Percentiles rank a stretch among this genome's conserved stretches.
These are phyloP conservation scores for Xiphydria camelus DNA, from an alignment of 2,888 invertebrate genomes.

Conservation along the genomic window DNA sequence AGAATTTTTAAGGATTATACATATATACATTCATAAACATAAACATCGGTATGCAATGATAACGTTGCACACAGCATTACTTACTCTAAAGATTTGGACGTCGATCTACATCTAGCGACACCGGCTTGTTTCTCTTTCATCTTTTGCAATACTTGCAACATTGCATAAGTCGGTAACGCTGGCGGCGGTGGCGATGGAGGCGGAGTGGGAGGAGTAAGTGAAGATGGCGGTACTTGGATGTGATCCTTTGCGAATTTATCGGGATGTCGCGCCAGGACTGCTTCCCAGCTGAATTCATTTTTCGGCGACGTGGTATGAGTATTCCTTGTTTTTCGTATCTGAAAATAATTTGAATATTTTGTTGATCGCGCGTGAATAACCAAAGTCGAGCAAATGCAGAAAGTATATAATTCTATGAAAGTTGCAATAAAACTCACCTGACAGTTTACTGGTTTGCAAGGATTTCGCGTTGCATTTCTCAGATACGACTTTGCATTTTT, in stretches of 20 bases:
- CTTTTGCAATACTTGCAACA: constrained; percentile 69
- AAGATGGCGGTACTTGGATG: constrained; percentile 37
- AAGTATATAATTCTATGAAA: not conserved
- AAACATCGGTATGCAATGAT: not conserved
- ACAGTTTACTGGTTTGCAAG: constrained; percentile 52
- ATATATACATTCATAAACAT: not conserved
- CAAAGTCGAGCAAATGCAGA: not conserved
- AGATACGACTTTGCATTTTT: constrained; percentile 47
- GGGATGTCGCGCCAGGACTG: constrained; percentile 57
- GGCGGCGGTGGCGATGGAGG: constrained; percentile 47
- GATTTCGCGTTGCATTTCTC: constrained; percentile 47
- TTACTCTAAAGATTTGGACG: constrained; percentile 45
- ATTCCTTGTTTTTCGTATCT: constrained; percentile 53
- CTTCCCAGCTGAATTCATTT: constrained; percentile 57
- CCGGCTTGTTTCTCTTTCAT: constrained; percentile 62
- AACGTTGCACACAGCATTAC: too few relatives aligned
- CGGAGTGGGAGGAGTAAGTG: constrained; percentile 36
- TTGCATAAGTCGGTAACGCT: constrained; percentile 68
- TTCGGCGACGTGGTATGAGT: constrained; percentile 33
- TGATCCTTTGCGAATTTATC: constrained; percentile 56
- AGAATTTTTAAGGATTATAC: constrained; percentile 5
- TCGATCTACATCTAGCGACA: constrained; percentile 34
- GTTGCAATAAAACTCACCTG: constrained; percentile 40
- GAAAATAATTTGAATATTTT: constrained; percentile 13
- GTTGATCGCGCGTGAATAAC: not conserved